These are phyloP conservation scores for Anolis sagrei DNA, from an alignment of 2,113 vertebrate genomes.

Conservation along the genomic window DNA sequence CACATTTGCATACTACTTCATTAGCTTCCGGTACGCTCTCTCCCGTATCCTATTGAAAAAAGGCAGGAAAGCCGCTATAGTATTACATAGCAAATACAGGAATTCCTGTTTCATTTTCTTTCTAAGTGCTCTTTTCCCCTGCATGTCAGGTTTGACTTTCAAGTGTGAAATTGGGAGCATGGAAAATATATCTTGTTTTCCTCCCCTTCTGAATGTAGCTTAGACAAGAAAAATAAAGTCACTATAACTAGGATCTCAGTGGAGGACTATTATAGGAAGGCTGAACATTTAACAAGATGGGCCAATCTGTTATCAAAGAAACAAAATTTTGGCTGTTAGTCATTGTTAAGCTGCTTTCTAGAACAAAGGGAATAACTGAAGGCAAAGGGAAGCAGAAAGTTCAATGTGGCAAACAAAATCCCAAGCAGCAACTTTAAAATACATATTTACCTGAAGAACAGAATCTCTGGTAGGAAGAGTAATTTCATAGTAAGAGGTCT, in stretches of 20 bases:
- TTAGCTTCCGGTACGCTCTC: too few species aligned
- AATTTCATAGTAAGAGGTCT: background rate
- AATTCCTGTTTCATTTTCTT: background rate
- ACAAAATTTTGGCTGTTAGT: background rate
- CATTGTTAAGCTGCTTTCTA: background rate
- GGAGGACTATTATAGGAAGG: background rate
- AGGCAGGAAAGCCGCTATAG: background rate
- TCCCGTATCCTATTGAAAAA: background rate
- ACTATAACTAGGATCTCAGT: background rate
- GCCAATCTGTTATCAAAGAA: conserved; percentile 3
- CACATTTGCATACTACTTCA: background rate
- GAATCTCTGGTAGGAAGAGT: background rate
- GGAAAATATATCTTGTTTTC: background rate
- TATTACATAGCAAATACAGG: background rate
- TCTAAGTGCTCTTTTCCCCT: background rate
- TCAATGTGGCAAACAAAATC: background rate
- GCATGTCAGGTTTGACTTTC: background rate
- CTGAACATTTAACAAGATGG: background rate
- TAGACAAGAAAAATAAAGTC: background rate
- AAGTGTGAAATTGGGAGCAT: background rate
- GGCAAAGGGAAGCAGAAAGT: background rate
- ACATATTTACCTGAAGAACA: background rate
- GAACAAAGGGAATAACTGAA: background rate
- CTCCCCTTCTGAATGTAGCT: background rate
- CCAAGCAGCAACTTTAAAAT: background rate